A percentile compares a stretch with the other conserved stretches of the same genome.
phyloP scores from a whole-genome alignment of 1,140 invertebrate genomes.

The Papilio dardanus region DNA sequence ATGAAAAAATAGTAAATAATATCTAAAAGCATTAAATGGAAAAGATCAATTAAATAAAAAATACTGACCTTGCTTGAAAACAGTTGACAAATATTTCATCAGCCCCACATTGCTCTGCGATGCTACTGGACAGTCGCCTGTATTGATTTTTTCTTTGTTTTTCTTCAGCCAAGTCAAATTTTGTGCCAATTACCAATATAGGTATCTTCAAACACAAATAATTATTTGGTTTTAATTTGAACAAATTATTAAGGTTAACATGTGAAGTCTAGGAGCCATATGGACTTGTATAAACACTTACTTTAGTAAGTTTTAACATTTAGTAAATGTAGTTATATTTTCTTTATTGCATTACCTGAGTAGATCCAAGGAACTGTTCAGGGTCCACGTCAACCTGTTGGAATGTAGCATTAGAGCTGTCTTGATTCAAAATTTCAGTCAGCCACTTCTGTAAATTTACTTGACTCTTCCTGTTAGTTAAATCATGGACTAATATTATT shows the following conservation, averaged over 20 bases:
- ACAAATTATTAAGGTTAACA: background rate
- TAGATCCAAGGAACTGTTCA: constrained; percentile 93
- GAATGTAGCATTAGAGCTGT: constrained; percentile 79
- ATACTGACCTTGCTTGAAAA: constrained; percentile 84
- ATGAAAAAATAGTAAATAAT: too few species aligned
- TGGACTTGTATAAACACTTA: too few species aligned
- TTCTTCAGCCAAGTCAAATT: constrained; percentile 92
- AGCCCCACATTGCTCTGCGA: constrained; percentile 95
- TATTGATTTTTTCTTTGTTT: constrained; percentile 85
- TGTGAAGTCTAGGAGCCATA: too few species aligned
- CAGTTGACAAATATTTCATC: constrained; percentile 97
- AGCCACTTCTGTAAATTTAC: constrained; percentile 97
- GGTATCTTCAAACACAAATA: constrained; percentile 88
- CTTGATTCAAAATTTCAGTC: constrained; percentile 93
- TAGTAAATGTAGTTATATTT: too few species aligned
- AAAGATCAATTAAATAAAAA: background rate
- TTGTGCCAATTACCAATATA: constrained; percentile 96
- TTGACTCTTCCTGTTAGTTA: constrained; percentile 97
- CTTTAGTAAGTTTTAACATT: background rate
- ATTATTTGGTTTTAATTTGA: background rate
- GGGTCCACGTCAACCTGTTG: constrained; percentile 91
- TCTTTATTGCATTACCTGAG: constrained; percentile 54
- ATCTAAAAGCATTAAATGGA: background rate
- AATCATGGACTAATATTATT: constrained; percentile 97
- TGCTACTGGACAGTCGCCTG: constrained; percentile 86